Evolutionary conservation across 2,113 vertebrate genomes (phyloP).

Genomic region (Oreochromis spilurus): DNA sequence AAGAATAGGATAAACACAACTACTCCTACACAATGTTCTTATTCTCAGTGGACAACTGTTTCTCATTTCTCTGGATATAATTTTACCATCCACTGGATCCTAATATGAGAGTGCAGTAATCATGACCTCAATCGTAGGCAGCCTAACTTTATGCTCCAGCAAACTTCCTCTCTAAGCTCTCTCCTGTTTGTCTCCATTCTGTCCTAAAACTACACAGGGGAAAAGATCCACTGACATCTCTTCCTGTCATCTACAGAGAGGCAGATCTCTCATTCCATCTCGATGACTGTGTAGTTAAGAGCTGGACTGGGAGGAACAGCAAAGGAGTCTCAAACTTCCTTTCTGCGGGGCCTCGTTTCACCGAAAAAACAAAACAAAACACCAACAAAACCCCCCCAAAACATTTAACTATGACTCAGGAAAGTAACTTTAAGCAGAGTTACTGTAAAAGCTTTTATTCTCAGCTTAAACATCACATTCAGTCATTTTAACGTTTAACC

Average conservation of each 20-base stretch:
- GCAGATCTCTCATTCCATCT: slow-evolving; percentile 71
- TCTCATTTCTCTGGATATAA: slow-evolving; percentile 2
- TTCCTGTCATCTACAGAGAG: slow-evolving; percentile 62
- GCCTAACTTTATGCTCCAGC: slow-evolving; percentile 20
- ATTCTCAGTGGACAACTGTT: slow-evolving; percentile 4
- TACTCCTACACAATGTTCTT: slow-evolving; percentile 9
- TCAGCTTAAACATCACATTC: not conserved
- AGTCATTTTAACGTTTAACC: not conserved
- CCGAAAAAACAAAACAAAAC: not conserved
- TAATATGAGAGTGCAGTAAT: slow-evolving; percentile 6
- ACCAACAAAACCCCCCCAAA: not conserved
- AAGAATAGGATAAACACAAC: slow-evolving; percentile 37
- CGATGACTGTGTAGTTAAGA: slow-evolving; percentile 44
- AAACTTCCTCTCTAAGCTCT: slow-evolving; percentile 41
- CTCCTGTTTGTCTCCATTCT: slow-evolving; percentile 46
- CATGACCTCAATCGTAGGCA: not conserved
- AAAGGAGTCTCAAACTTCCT: not conserved
- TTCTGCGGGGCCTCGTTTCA: not conserved
- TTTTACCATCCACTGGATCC: not conserved
- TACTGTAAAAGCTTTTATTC: not conserved
- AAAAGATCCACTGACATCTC: slow-evolving; percentile 61
- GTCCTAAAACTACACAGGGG: slow-evolving; percentile 20
- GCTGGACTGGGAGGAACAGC: slow-evolving; percentile 1
- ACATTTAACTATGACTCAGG: not conserved
- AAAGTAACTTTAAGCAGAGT: not conserved